A percentile compares a stretch with the other conserved stretches of the same genome.
Evolutionary conservation across 2,888 invertebrate genomes (phyloP).

Genomic region (Drosophila formosana): DNA sequence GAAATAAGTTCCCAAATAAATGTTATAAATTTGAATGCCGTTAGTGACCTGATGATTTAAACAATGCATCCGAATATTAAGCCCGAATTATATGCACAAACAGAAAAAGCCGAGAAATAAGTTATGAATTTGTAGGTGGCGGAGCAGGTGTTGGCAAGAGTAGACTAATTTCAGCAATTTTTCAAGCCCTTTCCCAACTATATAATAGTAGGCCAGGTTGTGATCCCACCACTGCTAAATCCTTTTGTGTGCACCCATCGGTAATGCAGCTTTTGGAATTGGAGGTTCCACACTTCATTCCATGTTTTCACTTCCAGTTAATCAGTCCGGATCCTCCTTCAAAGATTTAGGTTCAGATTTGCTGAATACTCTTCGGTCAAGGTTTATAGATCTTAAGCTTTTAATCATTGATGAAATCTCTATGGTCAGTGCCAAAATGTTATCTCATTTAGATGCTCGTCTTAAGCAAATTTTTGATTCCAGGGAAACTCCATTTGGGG

Average conservation of each 20-base stretch:
- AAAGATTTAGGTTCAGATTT: neutral
- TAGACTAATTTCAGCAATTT: no score
- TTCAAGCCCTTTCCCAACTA: conserved; percentile 1
- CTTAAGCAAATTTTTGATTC: conserved; percentile 11
- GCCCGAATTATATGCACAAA: neutral
- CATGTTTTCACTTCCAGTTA: conserved; percentile 25
- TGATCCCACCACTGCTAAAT: conserved; percentile 10
- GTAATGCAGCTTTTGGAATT: conserved; percentile 17
- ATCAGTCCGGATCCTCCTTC: conserved; percentile 7
- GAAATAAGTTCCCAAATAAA: no score
- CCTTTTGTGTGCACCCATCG: conserved; percentile 9
- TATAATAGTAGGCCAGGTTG: neutral
- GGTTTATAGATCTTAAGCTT: no score
- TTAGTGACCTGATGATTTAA: no score
- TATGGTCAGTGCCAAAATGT: neutral
- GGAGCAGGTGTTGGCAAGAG: no score
- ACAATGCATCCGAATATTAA: no score
- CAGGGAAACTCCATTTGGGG: no score
- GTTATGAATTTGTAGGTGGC: neutral
- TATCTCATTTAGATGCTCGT: conserved; percentile 7
- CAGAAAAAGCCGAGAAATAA: no score
- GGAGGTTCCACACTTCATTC: conserved; percentile 20
- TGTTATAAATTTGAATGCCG: no score
- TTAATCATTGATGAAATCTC: no score
- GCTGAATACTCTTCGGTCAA: no score